Evolutionary conservation across 2,888 invertebrate genomes (phyloP).

Genomic region (Lutraria lutraria): DNA sequence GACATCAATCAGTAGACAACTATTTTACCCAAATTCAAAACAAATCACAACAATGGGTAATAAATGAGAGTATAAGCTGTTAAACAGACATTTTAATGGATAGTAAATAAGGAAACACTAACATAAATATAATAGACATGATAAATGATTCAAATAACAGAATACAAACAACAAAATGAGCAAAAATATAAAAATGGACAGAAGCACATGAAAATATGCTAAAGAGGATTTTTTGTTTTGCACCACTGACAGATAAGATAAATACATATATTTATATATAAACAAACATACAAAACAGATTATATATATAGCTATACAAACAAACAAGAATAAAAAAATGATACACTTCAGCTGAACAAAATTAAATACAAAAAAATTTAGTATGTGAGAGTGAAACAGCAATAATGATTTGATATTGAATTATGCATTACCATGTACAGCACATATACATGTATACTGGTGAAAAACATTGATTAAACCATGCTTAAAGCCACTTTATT

Average conservation of each 20-base stretch:
- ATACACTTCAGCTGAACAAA: slow-evolving; percentile 2
- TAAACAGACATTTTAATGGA: not conserved
- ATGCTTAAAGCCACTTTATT: too few relatives aligned
- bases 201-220: not conserved
- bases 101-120: not conserved
- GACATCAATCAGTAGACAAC: too few relatives aligned
- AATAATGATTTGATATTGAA: too few relatives aligned
- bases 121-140: slow-evolving; percentile 17
- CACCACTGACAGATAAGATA: not conserved
- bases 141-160: not conserved
- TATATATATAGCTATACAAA: slow-evolving; percentile 5
- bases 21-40: too few relatives aligned
- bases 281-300: not conserved
- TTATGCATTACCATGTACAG: too few relatives aligned
- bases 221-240: slow-evolving; percentile 6
- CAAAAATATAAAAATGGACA: not conserved
- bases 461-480: too few relatives aligned
- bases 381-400: too few relatives aligned
- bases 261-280: not conserved
- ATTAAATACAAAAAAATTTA: not conserved
- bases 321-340: slow-evolving; percentile 16
- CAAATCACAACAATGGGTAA: too few relatives aligned
- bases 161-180: not conserved
- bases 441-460: too few relatives aligned
- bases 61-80: not conserved